phyloP scores from a whole-genome alignment of 2,113 vertebrate genomes.

The Passer domesticus region DNA sequence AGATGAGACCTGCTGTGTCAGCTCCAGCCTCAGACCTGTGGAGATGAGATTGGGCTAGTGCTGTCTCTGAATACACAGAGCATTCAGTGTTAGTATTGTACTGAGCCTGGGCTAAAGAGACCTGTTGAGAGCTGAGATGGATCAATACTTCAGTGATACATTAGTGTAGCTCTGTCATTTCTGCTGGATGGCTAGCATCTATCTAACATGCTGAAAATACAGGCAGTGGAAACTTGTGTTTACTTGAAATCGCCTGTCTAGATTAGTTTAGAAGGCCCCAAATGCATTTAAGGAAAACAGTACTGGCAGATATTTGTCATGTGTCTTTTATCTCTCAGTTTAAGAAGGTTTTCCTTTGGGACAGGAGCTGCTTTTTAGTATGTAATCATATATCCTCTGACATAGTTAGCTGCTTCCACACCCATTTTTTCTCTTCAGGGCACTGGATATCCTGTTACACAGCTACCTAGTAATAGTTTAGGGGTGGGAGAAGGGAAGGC shows the following conservation, averaged over 20 bases:
- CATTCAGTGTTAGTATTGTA: not conserved
- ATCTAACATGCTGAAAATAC: not conserved
- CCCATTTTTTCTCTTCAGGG: not conserved
- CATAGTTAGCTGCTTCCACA: not conserved
- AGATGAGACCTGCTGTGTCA: not conserved
- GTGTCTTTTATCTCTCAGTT: not conserved
- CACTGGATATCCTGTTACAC: not conserved
- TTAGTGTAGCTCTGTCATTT: not conserved
- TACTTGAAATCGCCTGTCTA: not conserved
- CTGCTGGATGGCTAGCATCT: not conserved
- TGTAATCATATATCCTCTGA: not conserved
- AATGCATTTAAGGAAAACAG: not conserved
- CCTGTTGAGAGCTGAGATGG: not conserved
- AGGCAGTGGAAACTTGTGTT: not conserved
- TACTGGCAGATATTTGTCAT: not conserved
- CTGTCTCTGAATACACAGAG: not conserved
- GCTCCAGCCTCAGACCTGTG: not conserved
- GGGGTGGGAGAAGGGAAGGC: not conserved
- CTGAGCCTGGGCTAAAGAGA: not conserved
- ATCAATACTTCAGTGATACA: not conserved
- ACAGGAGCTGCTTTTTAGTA: not conserved
- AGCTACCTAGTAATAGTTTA: not conserved
- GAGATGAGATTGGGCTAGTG: not conserved
- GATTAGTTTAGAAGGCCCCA: not conserved
- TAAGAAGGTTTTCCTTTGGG: not conserved